Evolutionary conservation across 2,888 invertebrate genomes (phyloP).

Genomic region (Diaprepes abbreviatus): DNA sequence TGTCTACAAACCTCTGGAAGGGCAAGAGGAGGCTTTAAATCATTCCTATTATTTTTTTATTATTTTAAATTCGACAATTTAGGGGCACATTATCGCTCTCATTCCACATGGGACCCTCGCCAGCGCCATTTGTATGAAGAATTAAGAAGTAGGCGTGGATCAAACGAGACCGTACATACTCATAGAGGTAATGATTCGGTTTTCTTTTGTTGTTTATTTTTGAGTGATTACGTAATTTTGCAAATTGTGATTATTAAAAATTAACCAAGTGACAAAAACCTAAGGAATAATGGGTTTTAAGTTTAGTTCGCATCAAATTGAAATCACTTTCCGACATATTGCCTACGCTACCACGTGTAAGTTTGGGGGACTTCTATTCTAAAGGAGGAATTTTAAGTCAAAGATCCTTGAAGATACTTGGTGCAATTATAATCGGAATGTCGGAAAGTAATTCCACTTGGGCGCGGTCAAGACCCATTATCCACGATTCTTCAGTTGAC

Average conservation of each 20-base stretch:
- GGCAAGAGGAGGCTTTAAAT: constrained; percentile 37
- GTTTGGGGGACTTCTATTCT: too few species aligned
- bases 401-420: too few species aligned
- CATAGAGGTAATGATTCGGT: constrained; percentile 65
- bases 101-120: constrained; percentile 91
- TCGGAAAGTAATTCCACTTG: too few species aligned
- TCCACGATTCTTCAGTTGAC: too few species aligned
- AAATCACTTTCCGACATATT: too few species aligned
- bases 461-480: too few species aligned
- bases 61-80: constrained; percentile 52
- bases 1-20: constrained; percentile 30
- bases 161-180: constrained; percentile 77
- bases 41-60: constrained; percentile 44
- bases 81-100: constrained; percentile 69
- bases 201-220: constrained; percentile 24
- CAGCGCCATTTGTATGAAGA: constrained; percentile 89
- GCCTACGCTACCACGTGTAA: too few species aligned
- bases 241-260: constrained; percentile 5
- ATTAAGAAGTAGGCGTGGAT: constrained; percentile 80
- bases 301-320: too few species aligned
- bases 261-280: neutral
- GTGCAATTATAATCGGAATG: too few species aligned
- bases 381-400: too few species aligned
- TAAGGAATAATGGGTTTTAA: too few species aligned
- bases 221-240: constrained; percentile 14